A percentile compares a stretch with the other conserved stretches of the same genome.
Conservation (phyloP, 1,140 invertebrate species). For the Tribolium madens region DNA sequence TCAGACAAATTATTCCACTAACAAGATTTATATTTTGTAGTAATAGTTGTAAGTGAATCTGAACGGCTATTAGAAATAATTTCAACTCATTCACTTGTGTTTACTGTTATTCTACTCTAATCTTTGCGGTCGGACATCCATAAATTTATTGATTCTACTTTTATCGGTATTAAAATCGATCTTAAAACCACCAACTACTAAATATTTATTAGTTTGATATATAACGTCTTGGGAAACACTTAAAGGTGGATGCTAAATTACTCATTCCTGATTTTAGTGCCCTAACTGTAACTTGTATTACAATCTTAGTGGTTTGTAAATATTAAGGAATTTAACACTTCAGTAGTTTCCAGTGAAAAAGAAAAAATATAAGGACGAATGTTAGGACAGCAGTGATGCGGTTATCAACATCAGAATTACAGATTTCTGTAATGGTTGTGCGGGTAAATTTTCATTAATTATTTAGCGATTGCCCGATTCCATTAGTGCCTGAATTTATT, state of each 20-base stretch:
- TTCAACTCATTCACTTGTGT: background rate
- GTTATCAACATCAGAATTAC: constrained; percentile 36
- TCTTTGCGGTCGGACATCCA: background rate
- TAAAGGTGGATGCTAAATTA: background rate
- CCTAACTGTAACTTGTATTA: background rate
- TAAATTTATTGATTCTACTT: background rate
- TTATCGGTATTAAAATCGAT: background rate
- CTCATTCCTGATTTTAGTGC: background rate
- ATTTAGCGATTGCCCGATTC: background rate
- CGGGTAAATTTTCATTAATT: constrained; percentile 29
- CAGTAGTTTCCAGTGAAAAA: too few relatives aligned
- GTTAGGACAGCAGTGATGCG: background rate
- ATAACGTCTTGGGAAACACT: background rate
- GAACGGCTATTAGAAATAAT: background rate
- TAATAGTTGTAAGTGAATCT: background rate
- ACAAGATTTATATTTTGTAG: background rate
- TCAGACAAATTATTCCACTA: background rate
- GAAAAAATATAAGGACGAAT: too few relatives aligned
- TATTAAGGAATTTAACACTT: too few relatives aligned
- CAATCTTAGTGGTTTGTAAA: background rate
- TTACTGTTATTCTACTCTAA: background rate
- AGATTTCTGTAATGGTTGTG: constrained; percentile 37
- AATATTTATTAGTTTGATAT: background rate
- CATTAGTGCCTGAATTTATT: constrained; percentile 7
- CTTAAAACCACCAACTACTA: background rate